Conservation (phyloP, 2,113 vertebrate species). For the Chascanopsetta lugubris region DNA sequence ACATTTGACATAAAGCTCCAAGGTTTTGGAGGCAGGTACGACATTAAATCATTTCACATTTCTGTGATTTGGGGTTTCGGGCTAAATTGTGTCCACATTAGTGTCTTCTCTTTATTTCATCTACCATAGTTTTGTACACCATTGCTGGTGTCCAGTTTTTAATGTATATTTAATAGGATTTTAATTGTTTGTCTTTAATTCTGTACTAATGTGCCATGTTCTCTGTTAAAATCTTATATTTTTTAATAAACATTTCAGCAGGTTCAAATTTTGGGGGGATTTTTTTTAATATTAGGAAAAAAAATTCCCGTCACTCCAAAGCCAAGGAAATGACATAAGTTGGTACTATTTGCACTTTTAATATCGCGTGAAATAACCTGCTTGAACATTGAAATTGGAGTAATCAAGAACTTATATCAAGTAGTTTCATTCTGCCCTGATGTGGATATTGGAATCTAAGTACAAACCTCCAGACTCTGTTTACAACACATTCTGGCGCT, state of each 20-base stretch:
- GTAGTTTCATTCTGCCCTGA: background rate
- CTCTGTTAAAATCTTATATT: background rate
- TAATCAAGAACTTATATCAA: background rate
- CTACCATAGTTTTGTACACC: no score
- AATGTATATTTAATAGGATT: no score
- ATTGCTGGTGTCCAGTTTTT: no score
- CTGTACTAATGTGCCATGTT: no score
- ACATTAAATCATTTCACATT: no score
- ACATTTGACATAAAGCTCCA: background rate
- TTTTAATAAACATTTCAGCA: slow-evolving; percentile 11
- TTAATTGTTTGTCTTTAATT: no score
- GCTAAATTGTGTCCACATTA: no score
- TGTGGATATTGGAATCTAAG: background rate
- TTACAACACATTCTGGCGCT: background rate
- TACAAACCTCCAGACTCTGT: background rate
- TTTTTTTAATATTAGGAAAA: background rate
- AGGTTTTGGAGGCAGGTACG: no score
- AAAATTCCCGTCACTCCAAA: background rate
- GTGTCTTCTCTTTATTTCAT: no score
- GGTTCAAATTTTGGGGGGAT: background rate
- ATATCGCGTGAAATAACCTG: no score
- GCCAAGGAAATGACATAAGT: background rate
- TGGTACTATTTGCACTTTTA: background rate
- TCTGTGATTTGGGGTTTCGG: no score
- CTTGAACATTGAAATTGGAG: background rate